These are phyloP conservation scores for Pocillopora meandrina DNA, from an alignment of 92 coral and sea anemone species.

Conservation along the genomic window DNA sequence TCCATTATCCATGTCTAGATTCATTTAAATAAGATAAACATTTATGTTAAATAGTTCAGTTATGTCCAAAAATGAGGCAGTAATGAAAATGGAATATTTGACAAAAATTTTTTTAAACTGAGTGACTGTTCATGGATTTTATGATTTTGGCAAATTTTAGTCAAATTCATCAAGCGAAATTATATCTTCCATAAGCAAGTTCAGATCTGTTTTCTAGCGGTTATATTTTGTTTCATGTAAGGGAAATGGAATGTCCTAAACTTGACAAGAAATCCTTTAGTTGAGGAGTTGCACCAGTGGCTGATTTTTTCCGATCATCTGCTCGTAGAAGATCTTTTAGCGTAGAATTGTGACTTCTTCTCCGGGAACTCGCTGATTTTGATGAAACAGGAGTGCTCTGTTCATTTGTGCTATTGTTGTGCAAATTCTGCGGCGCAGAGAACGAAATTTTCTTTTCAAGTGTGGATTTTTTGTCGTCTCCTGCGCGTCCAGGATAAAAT, in stretches of 20 bases:
- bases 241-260: background rate
- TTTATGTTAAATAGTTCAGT: no score
- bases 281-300: conserved; percentile 5
- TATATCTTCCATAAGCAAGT: no score
- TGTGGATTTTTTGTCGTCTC: background rate
- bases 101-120: no score
- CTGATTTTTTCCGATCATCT: conserved; percentile 20
- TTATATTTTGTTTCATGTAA: background rate
- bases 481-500: conserved; percentile 9
- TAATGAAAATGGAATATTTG: no score
- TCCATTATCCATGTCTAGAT: no score
- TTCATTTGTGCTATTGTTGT: background rate
- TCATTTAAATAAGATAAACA: no score
- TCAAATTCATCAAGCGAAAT: no score
- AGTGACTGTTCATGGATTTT: no score
- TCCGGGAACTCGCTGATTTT: conserved; percentile 18
- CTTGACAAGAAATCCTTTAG: conserved; percentile 47
- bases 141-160: no score
- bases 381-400: conserved; percentile 8
- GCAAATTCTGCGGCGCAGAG: background rate
- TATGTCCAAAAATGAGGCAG: no score
- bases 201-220: no score
- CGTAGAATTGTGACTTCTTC: conserved; percentile 21
- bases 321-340: conserved; percentile 14
- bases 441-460: background rate